Base-by-base conservation (phyloP, 2,888 invertebrate genomes). In the Rhagonycha fulva region DNA sequence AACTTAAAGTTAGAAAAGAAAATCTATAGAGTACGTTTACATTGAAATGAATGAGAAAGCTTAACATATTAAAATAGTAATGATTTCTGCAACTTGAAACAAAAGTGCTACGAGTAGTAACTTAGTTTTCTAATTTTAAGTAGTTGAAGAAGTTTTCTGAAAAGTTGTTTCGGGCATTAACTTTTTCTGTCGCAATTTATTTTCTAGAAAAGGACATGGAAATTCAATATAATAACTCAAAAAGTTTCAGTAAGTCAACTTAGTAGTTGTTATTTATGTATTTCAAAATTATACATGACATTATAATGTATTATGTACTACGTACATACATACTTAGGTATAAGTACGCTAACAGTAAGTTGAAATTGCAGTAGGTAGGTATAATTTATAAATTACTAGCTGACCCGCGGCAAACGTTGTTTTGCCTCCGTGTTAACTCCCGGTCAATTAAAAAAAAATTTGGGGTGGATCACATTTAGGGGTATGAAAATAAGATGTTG, bases 131-230 rank as follows among this genome's bases (percentile, higher is more conserved):
- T 79, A 84, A 80, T 84, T 84, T 84, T 83, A 84, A 84, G 83
- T 83, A 83, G 84, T 84, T 84, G 81, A 81, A 80, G 80, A 82
- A 82, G 82, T 82, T 78, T 74, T 72, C 78, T 47, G 75, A 79
- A 80, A 81, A 82, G 80, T 84, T 84, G 84, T 82, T 83, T 81
- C 82, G 81, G 77, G 81, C 84, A 83, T 84, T 85, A 84, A 82
- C 83, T 84, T 84, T 83, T 84, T 82, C 72, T 81, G 83, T 82
- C 79, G 84, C 82, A 83, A 85, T 85, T 84, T 84, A 84, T 84
- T 84, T 83, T 78, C 77, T 76, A 74, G 82, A 81, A 84, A 83
- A 84, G 84, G 84, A 85, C 85, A 84, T 78, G 84, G 80, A 84
- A 84, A 84, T 80, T 82, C 84, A 83, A 84, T 85, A 84, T 81